Conservation (phyloP, 2,797 vertebrate species). For the Salmo trutta region DNA sequence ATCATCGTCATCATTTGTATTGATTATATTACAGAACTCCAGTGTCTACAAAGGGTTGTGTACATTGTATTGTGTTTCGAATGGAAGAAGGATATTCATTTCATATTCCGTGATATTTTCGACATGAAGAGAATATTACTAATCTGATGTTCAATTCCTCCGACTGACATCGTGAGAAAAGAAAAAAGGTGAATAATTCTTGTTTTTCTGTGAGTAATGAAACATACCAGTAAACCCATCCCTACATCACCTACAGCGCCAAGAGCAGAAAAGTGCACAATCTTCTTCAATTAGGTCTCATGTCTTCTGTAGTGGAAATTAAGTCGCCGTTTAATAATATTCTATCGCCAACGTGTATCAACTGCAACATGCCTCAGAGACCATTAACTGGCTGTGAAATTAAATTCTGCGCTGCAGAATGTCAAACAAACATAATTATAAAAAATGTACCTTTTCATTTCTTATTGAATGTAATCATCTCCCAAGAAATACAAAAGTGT, state of each 20-base stretch:
- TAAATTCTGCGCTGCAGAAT: conserved; percentile 65
- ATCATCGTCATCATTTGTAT: conserved; percentile 77
- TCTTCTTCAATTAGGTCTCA: conserved; percentile 51
- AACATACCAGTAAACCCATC: conserved; percentile 55
- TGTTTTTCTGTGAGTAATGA: conserved; percentile 50
- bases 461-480: conserved; percentile 12
- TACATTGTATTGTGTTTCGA: conserved; percentile 67
- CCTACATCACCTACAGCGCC: conserved; percentile 41
- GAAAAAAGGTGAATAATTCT: neutral
- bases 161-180: conserved; percentile 45
- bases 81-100: conserved; percentile 65
- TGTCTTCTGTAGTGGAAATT: conserved; percentile 42
- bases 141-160: conserved; percentile 51
- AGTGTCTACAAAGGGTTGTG: conserved; percentile 88
- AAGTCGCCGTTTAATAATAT: conserved; percentile 35
- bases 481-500: conserved; percentile 19
- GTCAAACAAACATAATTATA: conserved; percentile 45
- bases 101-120: conserved; percentile 54
- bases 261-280: conserved; percentile 64
- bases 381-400: conserved; percentile 55
- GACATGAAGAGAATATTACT: conserved; percentile 55
- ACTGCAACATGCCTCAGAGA: conserved; percentile 31
- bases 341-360: neutral
- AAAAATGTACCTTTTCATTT: conserved; percentile 36
- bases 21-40: conserved; percentile 92